A percentile compares a stretch with the other conserved stretches of the same genome.
These are phyloP conservation scores for Priocnemis perturbator DNA, from an alignment of 2,888 invertebrate species.

Conservation along the genomic window DNA sequence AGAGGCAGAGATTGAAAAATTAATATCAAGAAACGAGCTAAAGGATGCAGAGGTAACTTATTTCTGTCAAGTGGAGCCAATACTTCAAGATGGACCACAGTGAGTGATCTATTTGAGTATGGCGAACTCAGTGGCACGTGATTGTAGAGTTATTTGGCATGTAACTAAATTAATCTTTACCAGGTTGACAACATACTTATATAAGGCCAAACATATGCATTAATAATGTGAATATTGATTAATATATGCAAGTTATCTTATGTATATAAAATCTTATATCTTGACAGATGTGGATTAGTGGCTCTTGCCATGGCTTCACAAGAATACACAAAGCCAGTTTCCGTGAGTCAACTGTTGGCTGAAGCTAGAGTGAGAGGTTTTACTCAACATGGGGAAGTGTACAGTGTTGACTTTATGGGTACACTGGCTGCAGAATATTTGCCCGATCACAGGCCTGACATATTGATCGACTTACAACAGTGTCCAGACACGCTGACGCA, in stretches of 20 bases:
- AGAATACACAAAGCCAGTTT: slow-evolving; percentile 78
- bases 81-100: slow-evolving; percentile 73
- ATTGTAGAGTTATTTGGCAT: too few species aligned
- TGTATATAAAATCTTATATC: not conserved
- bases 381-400: slow-evolving; percentile 93
- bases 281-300: slow-evolving; percentile 88
- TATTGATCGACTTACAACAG: slow-evolving; percentile 76
- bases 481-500: slow-evolving; percentile 77
- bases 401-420: slow-evolving; percentile 85
- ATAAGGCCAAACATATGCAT: too few species aligned
- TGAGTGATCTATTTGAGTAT: slow-evolving; percentile 55
- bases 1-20: slow-evolving; percentile 71
- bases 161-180: too few species aligned
- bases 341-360: slow-evolving; percentile 77
- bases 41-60: slow-evolving; percentile 73
- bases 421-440: slow-evolving; percentile 79
- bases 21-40: slow-evolving; percentile 69
- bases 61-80: slow-evolving; percentile 72
- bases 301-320: slow-evolving; percentile 88
- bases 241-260: too few species aligned
- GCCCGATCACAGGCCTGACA: slow-evolving; percentile 76
- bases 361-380: slow-evolving; percentile 81
- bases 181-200: too few species aligned
- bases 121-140: too few species aligned
- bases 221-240: too few species aligned